These are phyloP conservation scores for Hylaeus volcanicus DNA, from an alignment of 1,140 invertebrate species.

Conservation along the genomic window DNA sequence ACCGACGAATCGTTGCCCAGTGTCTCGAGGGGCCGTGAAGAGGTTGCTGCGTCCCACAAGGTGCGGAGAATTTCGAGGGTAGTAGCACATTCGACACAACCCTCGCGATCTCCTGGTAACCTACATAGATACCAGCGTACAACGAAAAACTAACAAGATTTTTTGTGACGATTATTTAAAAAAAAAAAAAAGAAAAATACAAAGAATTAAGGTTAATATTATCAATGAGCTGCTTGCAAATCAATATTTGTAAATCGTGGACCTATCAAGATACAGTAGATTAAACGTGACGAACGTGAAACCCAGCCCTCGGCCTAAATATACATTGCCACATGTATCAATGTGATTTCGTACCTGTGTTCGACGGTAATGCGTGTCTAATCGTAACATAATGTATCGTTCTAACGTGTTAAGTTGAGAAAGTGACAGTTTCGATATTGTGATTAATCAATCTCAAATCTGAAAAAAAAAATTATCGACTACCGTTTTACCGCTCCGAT, in stretches of 20 bases:
- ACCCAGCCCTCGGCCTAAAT: background rate
- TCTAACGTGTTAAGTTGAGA: background rate
- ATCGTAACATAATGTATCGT: background rate
- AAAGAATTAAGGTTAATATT: background rate
- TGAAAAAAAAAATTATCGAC: background rate
- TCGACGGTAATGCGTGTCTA: background rate
- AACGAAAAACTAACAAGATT: slow-evolving; percentile 1
- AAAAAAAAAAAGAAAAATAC: background rate
- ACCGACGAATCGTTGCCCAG: slow-evolving; percentile 40
- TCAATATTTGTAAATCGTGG: slow-evolving; percentile 27
- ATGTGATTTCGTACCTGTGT: background rate
- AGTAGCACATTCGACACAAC: slow-evolving; percentile 37
- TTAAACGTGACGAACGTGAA: background rate
- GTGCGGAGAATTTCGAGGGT: slow-evolving; percentile 24
- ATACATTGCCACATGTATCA: background rate
- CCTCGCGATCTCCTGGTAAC: slow-evolving; percentile 6
- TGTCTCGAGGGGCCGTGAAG: slow-evolving; percentile 17
- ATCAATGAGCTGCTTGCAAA: background rate
- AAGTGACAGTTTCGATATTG: background rate
- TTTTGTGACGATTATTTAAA: background rate
- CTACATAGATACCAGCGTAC: slow-evolving; percentile 21
- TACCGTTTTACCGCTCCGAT: background rate
- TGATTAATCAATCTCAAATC: background rate
- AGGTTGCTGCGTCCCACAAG: slow-evolving; percentile 25
- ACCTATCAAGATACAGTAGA: background rate